Evolutionary conservation across 2,797 vertebrate genomes (phyloP).

Genomic region (Dermochelys coriacea): DNA sequence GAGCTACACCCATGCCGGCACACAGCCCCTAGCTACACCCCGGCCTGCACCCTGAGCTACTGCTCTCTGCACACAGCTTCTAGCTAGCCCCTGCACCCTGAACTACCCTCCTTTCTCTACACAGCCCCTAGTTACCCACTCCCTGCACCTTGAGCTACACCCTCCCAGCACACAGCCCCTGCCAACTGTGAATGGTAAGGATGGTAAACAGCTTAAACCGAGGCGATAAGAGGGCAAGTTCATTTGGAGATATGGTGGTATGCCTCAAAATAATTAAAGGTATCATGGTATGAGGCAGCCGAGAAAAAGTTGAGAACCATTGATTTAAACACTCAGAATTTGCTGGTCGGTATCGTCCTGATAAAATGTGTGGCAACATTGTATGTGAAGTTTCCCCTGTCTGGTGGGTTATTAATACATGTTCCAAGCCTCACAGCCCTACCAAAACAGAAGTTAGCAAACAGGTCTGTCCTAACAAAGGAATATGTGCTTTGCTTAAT

Average conservation of each 20-base stretch:
- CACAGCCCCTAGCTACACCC: background rate
- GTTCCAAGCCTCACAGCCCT: too few species aligned
- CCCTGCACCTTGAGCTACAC: too few species aligned
- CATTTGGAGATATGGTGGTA: background rate
- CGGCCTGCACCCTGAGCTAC: too few species aligned
- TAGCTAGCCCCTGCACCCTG: too few species aligned
- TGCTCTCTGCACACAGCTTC: too few species aligned
- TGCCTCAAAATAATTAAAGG: background rate
- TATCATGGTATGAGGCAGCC: background rate
- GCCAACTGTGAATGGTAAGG: background rate
- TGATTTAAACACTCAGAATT: background rate
- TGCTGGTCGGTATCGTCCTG: background rate
- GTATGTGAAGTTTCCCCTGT: too few species aligned
- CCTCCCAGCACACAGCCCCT: background rate
- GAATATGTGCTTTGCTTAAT: too few species aligned
- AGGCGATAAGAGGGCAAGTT: background rate
- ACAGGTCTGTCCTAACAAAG: too few species aligned
- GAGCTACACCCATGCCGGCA: background rate
- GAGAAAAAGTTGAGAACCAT: background rate
- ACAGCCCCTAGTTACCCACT: too few species aligned
- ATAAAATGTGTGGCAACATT: background rate
- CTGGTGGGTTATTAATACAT: too few species aligned
- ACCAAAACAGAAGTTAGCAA: too few species aligned
- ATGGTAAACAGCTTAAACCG: background rate
- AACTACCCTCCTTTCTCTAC: too few species aligned